Evolutionary conservation across 2,888 invertebrate genomes (phyloP).

Genomic region (Eueremaeus valkanovi): DNA sequence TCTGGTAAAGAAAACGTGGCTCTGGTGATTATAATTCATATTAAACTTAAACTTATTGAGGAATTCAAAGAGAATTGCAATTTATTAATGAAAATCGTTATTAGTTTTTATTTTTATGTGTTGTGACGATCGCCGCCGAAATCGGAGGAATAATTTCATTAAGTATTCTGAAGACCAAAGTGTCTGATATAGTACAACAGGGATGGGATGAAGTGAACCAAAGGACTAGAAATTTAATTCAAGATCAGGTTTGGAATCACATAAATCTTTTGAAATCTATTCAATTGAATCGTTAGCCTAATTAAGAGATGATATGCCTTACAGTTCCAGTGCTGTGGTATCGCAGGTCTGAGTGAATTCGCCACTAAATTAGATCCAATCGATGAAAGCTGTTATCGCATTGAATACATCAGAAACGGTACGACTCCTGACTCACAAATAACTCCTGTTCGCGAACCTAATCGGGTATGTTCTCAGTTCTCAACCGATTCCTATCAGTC

Average conservation of each 20-base stretch:
- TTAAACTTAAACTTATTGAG: too few relatives aligned
- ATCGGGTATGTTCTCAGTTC: background rate
- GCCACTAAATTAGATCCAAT: slow-evolving; percentile 52
- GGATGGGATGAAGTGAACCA: slow-evolving; percentile 53
- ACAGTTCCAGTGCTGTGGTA: slow-evolving; percentile 53
- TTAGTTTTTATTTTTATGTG: slow-evolving; percentile 51
- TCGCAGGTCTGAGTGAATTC: slow-evolving; percentile 52
- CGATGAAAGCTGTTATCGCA: slow-evolving; percentile 51
- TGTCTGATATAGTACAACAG: slow-evolving; percentile 51
- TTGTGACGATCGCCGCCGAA: slow-evolving; percentile 51
- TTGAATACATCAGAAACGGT: slow-evolving; percentile 36
- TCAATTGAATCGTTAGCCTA: too few relatives aligned
- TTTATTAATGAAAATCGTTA: too few relatives aligned
- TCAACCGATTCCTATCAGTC: too few relatives aligned
- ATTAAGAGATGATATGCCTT: too few relatives aligned
- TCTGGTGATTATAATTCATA: too few relatives aligned
- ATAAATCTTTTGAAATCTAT: too few relatives aligned
- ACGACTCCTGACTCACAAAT: slow-evolving; percentile 29
- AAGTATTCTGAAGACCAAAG: slow-evolving; percentile 47
- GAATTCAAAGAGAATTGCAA: too few relatives aligned
- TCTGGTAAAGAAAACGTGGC: too few relatives aligned
- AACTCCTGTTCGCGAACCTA: background rate
- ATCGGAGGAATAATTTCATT: slow-evolving; percentile 52
- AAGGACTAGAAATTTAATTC: slow-evolving; percentile 52
- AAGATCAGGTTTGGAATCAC: slow-evolving; percentile 49